Evolutionary conservation across 1,140 invertebrate species (phyloP), one percentile per base, ranked within the genome.

Genomic region (Ptiloglossa arizonensis): DNA sequence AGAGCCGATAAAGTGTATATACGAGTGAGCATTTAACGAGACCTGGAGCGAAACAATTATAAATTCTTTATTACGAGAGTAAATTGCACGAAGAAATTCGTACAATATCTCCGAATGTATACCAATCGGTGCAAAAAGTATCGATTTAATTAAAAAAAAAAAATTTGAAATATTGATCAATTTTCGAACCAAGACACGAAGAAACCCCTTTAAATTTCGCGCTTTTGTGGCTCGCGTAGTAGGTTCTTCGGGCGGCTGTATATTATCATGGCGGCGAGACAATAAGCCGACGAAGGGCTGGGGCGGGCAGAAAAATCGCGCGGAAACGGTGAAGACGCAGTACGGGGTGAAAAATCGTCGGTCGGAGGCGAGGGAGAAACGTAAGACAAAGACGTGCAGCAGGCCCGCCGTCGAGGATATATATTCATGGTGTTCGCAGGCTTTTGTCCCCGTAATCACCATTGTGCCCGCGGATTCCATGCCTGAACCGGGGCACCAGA

Each of bases 361-460:
- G 50, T 19, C n/a, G n/a, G 11, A 5, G 38, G 17, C 32, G 63
- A 62, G 68, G 32, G 27, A 78, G 24, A 32, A 15, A 19, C 22
- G 27, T 56, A 52, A 70, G 57, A 70, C 67, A 71, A 71, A 71
- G 74, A 62, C 48, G 3, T 41, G 5, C 57, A 52, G n/a, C 57
- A 59, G 57, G 50, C 54, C 48, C 19, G 29, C 22, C 59, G 52
- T 48, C 46, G 64, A 71, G 72, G 50, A 77, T 77, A 77, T 77
- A 77, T 84, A 84, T 85, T 80, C 83, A 85, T 52, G 64, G 69
- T 81, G 68, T 85, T 81, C 82, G 32, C n/a, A 52, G 35, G 46
- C 82, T 75, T 85, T 86, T 85, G 83, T 86, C 78, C 71, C 41
- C 38, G 66, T 85, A 85, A 85, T 85, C 79, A 81, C 78, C 66